phyloP scores from a whole-genome alignment of 1,140 invertebrate genomes.

The Ditylenchus dipsaci region DNA sequence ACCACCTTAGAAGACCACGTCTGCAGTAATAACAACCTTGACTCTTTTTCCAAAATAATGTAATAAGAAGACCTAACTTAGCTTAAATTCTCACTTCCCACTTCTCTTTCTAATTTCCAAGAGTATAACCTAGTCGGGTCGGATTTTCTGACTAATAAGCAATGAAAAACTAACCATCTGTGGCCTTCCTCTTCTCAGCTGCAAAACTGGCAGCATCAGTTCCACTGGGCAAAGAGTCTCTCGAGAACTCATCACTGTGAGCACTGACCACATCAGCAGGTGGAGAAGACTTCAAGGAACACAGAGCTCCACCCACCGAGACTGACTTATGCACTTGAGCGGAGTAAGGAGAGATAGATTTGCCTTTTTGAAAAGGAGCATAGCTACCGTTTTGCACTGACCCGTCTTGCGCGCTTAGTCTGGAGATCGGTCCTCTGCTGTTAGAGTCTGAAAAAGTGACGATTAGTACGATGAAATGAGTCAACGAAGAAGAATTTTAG shows the following conservation, averaged over 20 bases:
- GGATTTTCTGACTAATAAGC: too few species aligned
- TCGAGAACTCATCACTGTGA: neutral
- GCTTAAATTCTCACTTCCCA: too few species aligned
- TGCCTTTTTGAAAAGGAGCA: conserved; percentile 14
- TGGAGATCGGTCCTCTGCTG: too few species aligned
- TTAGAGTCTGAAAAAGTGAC: too few species aligned
- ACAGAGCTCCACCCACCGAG: conserved; percentile 9
- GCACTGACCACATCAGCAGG: neutral
- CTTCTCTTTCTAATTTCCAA: too few species aligned
- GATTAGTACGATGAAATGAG: too few species aligned
- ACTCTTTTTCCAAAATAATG: too few species aligned
- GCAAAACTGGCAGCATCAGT: conserved; percentile 7
- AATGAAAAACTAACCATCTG: neutral
- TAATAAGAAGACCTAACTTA: too few species aligned
- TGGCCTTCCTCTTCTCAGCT: neutral
- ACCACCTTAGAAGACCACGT: too few species aligned
- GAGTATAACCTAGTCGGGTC: too few species aligned
- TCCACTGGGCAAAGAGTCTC: neutral
- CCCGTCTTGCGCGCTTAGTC: neutral
- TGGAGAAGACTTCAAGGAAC: neutral
- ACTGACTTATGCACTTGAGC: conserved; percentile 21
- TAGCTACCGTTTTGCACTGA: conserved; percentile 11
- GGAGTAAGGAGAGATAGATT: conserved; percentile 6
- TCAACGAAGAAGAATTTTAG: too few species aligned
- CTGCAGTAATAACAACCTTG: too few species aligned